Evolutionary conservation across 2,113 vertebrate genomes (phyloP), one percentile per base, ranked within the genome.

Genomic region (Arizona elegans): DNA sequence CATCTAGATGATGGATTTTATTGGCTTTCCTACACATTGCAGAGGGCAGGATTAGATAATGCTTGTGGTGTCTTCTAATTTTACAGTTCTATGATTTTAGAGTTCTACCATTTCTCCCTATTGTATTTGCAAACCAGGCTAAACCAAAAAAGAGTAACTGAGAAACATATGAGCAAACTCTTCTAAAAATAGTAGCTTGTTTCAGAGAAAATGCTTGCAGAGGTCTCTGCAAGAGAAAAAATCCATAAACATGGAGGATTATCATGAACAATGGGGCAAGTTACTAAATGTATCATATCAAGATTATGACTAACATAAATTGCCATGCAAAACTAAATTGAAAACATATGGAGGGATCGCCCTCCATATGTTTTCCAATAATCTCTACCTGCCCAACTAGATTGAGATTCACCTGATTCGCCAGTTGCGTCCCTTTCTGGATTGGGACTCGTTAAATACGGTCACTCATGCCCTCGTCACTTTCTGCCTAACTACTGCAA

Each of bases 241-340:
- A 11, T 86, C 86, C 33, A 58, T 52, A 70, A 90, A 90, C 29
- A 33, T 13, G 3, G 52, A 38, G 10, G 81, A 7, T 56, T 17
- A 91, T 59, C 85, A 91, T 88, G 93, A 94, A 2, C 87, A 92
- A 75, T 8, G 0, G 2, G 53, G 33, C 5, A 7, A 90, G 6
- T 59, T 93, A 55, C 13, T 55, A 87, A 65, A 91, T 92, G 13
- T 15, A 89, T 65, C 90, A 65, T 87, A 89, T 86, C 53, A 94
- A 91, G 93, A 92, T 55, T 86, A 47, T 15, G 89, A 38, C n/a
- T 47, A 24, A 56, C 62, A 33, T 33, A 59, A 29, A 26, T 19
- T 90, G 65, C 70, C 7, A 52, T 75, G n/a, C 53, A 88, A 91
- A 52, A 56, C 38, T 53, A 81, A 70, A 81, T 1, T 58, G 53